Conservation (phyloP, 2,113 vertebrate genomes). For the Petromus typicus region DNA sequence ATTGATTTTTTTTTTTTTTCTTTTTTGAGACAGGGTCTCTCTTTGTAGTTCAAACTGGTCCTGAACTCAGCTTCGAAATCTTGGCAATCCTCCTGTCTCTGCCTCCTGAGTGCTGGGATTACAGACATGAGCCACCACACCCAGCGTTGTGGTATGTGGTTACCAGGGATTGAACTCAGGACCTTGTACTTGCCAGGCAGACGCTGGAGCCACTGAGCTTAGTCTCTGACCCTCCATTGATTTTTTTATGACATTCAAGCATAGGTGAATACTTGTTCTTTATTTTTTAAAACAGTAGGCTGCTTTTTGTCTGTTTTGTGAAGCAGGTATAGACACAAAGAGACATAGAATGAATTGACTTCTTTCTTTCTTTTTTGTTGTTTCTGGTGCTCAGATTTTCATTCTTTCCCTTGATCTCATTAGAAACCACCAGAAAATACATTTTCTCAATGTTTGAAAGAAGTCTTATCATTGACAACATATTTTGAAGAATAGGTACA, state of each 20-base stretch:
- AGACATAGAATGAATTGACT: neutral
- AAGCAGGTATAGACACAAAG: neutral
- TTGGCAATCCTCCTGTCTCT: too few species aligned
- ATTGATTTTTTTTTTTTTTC: constrained; percentile 1
- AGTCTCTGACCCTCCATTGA: too few species aligned
- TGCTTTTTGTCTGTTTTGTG: neutral
- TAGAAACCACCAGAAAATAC: neutral
- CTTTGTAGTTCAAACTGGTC: too few species aligned
- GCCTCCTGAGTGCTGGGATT: too few species aligned
- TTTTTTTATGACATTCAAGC: constrained; percentile 26
- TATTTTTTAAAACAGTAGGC: neutral
- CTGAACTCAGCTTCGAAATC: too few species aligned
- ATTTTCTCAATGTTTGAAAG: neutral
- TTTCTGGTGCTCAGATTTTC: neutral
- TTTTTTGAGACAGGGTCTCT: constrained; percentile 1
- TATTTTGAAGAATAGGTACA: neutral
- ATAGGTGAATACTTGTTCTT: neutral
- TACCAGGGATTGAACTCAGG: too few species aligned
- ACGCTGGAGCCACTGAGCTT: too few species aligned
- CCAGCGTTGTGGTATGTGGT: too few species aligned
- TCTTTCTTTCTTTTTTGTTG: neutral
- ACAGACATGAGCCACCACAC: too few species aligned
- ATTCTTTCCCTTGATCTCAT: neutral
- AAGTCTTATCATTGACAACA: neutral
- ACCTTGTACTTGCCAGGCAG: too few species aligned